These are phyloP conservation scores for Schizaphis graminum DNA, from an alignment of 2,888 invertebrate genomes.

Conservation along the genomic window DNA sequence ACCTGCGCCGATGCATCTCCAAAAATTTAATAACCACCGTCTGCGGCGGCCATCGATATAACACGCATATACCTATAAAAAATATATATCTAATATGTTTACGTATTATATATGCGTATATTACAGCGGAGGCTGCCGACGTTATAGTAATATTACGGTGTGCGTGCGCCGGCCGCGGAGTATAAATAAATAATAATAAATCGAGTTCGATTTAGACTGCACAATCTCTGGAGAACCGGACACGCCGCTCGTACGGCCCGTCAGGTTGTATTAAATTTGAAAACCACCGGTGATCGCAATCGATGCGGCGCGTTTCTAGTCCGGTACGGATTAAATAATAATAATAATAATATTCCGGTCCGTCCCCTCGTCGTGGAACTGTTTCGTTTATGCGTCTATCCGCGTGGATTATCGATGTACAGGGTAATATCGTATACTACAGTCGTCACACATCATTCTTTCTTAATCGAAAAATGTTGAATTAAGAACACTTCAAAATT, in stretches of 20 bases:
- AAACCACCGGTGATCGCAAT: conserved; percentile 52
- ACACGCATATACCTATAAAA: neutral
- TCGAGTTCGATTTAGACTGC: conserved; percentile 38
- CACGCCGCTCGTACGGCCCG: conserved; percentile 34
- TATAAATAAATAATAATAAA: conserved; percentile 49
- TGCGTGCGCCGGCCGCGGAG: neutral
- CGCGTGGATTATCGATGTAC: neutral
- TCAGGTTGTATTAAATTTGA: conserved; percentile 42
- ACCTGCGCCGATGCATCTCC: neutral
- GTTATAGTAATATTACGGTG: neutral
- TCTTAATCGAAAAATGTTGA: neutral
- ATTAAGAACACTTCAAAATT: too few species aligned
- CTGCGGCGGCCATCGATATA: neutral
- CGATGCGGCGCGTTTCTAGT: conserved; percentile 42
- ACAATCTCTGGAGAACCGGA: conserved; percentile 30
- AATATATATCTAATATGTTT: neutral
- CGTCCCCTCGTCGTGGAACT: neutral
- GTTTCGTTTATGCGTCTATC: neutral
- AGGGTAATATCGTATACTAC: neutral
- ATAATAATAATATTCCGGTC: conserved; percentile 8
- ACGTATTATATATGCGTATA: neutral
- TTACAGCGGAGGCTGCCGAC: neutral
- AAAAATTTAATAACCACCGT: neutral
- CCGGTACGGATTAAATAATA: conserved; percentile 32
- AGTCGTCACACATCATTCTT: neutral